Conservation (phyloP, 2,888 invertebrate genomes). For the Parasteatoda lunata region DNA sequence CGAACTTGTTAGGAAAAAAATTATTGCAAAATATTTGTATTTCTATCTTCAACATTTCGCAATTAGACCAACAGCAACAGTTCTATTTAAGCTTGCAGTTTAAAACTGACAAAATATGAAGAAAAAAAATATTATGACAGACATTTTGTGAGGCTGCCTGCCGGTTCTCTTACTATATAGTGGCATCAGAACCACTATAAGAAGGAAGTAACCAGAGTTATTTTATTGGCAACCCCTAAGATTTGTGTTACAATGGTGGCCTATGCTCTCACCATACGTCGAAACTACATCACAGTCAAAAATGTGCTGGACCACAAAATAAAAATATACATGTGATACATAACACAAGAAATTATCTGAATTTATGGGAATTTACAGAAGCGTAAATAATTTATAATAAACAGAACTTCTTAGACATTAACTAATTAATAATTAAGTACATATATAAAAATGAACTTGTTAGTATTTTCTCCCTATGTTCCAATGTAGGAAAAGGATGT, state of each 20-base stretch:
- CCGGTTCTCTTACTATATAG: slow-evolving; percentile 16
- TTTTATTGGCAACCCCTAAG: slow-evolving; percentile 57
- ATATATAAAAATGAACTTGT: not conserved
- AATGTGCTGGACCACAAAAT: slow-evolving; percentile 64
- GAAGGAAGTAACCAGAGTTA: slow-evolving; percentile 51
- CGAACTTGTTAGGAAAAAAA: no score
- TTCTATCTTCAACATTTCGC: no score
- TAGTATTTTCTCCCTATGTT: no score
- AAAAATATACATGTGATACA: slow-evolving; percentile 62
- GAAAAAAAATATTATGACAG: no score
- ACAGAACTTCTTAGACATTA: not conserved
- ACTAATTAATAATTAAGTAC: not conserved
- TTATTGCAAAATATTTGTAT: no score
- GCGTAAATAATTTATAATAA: not conserved
- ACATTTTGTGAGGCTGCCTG: no score
- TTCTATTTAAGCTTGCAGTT: no score
- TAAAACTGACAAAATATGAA: no score
- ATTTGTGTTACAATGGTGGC: no score
- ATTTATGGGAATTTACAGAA: not conserved
- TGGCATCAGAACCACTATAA: slow-evolving; percentile 33
- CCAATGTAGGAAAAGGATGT: no score
- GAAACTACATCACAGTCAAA: slow-evolving; percentile 66
- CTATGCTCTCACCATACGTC: slow-evolving; percentile 31
- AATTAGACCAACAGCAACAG: no score
- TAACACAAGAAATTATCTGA: not conserved